Conservation (phyloP, 2,888 invertebrate genomes). For the Reticulitermes lucifugus region DNA sequence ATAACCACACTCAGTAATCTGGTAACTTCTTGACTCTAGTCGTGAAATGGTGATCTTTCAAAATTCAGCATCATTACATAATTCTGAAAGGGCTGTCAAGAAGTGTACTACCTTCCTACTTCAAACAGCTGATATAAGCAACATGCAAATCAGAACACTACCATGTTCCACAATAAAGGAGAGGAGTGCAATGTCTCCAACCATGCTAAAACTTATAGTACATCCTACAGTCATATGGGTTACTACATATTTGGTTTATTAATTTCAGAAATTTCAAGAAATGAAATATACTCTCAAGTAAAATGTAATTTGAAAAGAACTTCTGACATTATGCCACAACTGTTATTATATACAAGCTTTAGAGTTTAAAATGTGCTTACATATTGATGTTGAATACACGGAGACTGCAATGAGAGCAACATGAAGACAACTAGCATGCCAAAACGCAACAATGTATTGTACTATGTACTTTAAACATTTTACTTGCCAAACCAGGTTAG, state of each 20-base stretch:
- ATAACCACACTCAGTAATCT: too few relatives aligned
- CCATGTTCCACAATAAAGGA: neutral
- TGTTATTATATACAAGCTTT: too few relatives aligned
- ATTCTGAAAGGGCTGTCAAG: neutral
- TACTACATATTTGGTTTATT: neutral
- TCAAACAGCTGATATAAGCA: neutral
- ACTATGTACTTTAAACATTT: too few relatives aligned
- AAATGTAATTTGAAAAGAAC: too few relatives aligned
- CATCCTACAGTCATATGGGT: neutral
- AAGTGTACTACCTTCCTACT: neutral
- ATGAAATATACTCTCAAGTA: too few relatives aligned
- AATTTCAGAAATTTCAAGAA: too few relatives aligned
- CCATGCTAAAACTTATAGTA: neutral
- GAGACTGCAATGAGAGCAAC: neutral
- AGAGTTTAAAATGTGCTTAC: neutral
- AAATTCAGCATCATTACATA: constrained; percentile 1
- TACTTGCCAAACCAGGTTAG: too few relatives aligned
- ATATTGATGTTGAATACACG: neutral
- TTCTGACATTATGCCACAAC: too few relatives aligned
- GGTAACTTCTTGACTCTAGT: too few relatives aligned
- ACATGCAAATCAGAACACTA: neutral
- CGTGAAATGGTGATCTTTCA: too few relatives aligned
- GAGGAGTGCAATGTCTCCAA: neutral
- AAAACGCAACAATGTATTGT: neutral
- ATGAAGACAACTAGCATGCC: neutral